These are phyloP conservation scores for Drosophila parthenogenetica DNA, from an alignment of 2,888 invertebrate genomes.

Conservation along the genomic window DNA sequence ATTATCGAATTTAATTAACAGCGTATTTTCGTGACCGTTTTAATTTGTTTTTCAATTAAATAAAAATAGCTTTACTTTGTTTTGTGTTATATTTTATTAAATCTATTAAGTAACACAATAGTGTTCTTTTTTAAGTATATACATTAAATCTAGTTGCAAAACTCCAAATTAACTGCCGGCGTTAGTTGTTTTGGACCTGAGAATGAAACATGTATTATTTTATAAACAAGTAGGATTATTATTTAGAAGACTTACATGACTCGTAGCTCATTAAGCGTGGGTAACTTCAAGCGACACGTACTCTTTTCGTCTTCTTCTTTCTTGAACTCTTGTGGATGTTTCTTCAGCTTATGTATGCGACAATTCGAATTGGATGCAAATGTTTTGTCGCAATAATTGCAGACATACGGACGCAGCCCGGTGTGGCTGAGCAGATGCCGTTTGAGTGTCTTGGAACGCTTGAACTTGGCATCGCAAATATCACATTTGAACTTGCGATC, in stretches of 20 bases:
- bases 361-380: conserved; percentile 85
- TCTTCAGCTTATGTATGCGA: conserved; percentile 83
- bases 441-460: conserved; percentile 84
- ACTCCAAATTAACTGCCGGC: too few relatives aligned
- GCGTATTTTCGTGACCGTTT: too few relatives aligned
- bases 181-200: too few relatives aligned
- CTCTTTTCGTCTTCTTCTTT: conserved; percentile 78
- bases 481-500: conserved; percentile 83
- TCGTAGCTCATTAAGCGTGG: conserved; percentile 83
- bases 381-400: conserved; percentile 83
- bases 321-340: conserved; percentile 82
- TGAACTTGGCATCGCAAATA: conserved; percentile 82
- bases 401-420: conserved; percentile 83
- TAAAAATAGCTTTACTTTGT: too few relatives aligned
- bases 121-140: too few relatives aligned
- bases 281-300: conserved; percentile 73
- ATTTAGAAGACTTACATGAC: conserved; percentile 71
- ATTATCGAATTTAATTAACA: too few relatives aligned
- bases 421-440: conserved; percentile 84
- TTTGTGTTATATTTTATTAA: too few relatives aligned
- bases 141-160: too few relatives aligned
- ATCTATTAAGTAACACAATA: too few relatives aligned
- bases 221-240: too few relatives aligned
- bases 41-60: too few relatives aligned
- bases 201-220: too few relatives aligned